A percentile compares a stretch with the other conserved stretches of the same genome.
These are phyloP conservation scores for Numenius arquata DNA, from an alignment of 2,113 vertebrate species.

Conservation along the genomic window DNA sequence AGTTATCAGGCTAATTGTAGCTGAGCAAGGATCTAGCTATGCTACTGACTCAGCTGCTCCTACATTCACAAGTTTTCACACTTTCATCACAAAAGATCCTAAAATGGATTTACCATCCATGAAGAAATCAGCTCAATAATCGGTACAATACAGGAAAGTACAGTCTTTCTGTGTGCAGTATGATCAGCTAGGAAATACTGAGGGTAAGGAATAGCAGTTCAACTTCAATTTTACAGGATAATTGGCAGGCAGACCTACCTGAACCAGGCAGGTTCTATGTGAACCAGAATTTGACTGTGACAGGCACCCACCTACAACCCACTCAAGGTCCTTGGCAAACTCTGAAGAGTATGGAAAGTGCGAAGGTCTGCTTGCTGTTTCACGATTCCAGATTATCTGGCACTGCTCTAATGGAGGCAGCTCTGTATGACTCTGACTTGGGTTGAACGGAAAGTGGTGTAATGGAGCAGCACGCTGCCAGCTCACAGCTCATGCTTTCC, in stretches of 20 bases:
- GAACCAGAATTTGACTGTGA: background rate
- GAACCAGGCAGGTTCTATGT: too few relatives aligned
- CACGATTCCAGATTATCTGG: background rate
- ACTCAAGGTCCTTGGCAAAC: background rate
- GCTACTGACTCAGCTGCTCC: background rate
- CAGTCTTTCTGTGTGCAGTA: background rate
- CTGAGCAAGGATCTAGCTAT: background rate
- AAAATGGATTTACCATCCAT: background rate
- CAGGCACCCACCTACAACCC: background rate
- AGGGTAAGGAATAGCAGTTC: background rate
- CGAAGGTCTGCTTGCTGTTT: background rate
- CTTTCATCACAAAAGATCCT: background rate
- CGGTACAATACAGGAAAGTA: background rate
- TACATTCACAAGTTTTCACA: background rate
- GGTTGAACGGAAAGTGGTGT: background rate
- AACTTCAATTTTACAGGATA: background rate
- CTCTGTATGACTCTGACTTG: background rate
- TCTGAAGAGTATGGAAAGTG: background rate
- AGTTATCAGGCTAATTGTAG: background rate
- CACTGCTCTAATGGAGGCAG: background rate
- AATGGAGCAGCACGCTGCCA: background rate
- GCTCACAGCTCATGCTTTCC: background rate
- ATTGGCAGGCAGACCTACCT: background rate
- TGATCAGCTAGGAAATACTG: background rate
- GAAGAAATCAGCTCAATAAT: background rate